Evolutionary conservation across 1,140 invertebrate genomes (phyloP).

Genomic region (Papilio xuthus): DNA sequence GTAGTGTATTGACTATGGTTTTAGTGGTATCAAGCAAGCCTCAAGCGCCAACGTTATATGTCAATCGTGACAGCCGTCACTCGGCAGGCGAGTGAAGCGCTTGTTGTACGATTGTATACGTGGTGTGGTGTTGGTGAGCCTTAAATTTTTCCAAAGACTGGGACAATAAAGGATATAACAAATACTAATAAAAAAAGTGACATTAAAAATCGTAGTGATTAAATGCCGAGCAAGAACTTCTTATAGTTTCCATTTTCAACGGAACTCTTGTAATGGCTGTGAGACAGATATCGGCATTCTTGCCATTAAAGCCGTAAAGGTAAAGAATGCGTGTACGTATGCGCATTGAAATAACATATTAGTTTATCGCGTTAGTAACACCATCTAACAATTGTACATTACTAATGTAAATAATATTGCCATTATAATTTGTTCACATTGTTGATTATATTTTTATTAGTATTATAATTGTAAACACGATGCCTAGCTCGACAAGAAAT

Average conservation of each 20-base stretch:
- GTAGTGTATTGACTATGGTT: too few species aligned
- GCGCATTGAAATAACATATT: slow-evolving; percentile 38
- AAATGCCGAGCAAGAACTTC: not conserved
- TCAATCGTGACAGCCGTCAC: too few species aligned
- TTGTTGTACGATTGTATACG: too few species aligned
- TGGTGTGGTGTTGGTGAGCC: too few species aligned
- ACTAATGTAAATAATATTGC: slow-evolving; percentile 31
- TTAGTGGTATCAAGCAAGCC: too few species aligned
- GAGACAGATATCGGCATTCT: slow-evolving; percentile 36
- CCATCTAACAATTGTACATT: slow-evolving; percentile 2
- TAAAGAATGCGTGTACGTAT: slow-evolving; percentile 33
- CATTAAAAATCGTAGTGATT: not conserved
- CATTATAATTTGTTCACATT: slow-evolving; percentile 22
- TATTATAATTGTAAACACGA: slow-evolving; percentile 29
- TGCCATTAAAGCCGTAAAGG: slow-evolving; percentile 25
- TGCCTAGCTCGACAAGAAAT: slow-evolving; percentile 49
- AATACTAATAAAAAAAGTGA: not conserved
- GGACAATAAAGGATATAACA: too few species aligned
- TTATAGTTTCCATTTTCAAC: slow-evolving; percentile 34
- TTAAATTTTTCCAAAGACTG: too few species aligned
- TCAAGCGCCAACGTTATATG: too few species aligned
- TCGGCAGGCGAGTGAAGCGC: too few species aligned
- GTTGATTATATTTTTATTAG: slow-evolving; percentile 29
- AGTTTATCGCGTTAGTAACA: slow-evolving; percentile 15
- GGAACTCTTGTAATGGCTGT: slow-evolving; percentile 33